These are phyloP conservation scores for Diarsia brunnea DNA, from an alignment of 2,888 invertebrate genomes.

Conservation along the genomic window DNA sequence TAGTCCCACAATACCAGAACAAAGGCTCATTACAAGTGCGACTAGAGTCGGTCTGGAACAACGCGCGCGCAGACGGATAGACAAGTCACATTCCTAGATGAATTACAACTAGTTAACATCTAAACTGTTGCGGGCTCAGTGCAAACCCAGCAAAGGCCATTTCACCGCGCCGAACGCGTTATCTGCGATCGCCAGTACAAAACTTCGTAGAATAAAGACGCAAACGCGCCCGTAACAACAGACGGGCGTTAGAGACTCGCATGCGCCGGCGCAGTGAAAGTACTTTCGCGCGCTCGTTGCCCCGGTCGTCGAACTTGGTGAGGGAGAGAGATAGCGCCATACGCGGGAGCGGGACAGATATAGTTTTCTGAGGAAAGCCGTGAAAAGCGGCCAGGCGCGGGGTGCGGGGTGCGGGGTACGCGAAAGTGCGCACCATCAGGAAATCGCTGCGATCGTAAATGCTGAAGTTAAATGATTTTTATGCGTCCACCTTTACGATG, in stretches of 20 bases:
- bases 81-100: slow-evolving; percentile 83
- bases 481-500: slow-evolving; percentile 83
- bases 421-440: slow-evolving; percentile 85
- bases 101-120: slow-evolving; percentile 81
- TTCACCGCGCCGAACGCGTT: slow-evolving; percentile 76
- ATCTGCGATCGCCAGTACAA: slow-evolving; percentile 74
- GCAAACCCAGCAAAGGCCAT: slow-evolving; percentile 74
- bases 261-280: slow-evolving; percentile 89
- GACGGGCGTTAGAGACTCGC: slow-evolving; percentile 81
- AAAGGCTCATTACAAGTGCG: slow-evolving; percentile 65
- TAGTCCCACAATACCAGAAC: slow-evolving; percentile 59
- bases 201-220: slow-evolving; percentile 77
- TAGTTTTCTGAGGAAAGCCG: slow-evolving; percentile 85
- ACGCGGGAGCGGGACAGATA: slow-evolving; percentile 76
- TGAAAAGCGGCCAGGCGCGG: slow-evolving; percentile 81
- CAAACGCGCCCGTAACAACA: slow-evolving; percentile 80
- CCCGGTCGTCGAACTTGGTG: slow-evolving; percentile 88
- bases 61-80: slow-evolving; percentile 66
- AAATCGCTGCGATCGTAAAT: slow-evolving; percentile 84
- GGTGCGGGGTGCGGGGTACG: slow-evolving; percentile 80
- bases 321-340: slow-evolving; percentile 73
- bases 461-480: slow-evolving; percentile 82
- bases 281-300: slow-evolving; percentile 90
- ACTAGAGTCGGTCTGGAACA: slow-evolving; percentile 52
- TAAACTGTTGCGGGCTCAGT: slow-evolving; percentile 74